Evolutionary conservation across 2,113 vertebrate genomes (phyloP), one percentile per base, ranked within the genome.

Genomic region (Climacteris rufus): DNA sequence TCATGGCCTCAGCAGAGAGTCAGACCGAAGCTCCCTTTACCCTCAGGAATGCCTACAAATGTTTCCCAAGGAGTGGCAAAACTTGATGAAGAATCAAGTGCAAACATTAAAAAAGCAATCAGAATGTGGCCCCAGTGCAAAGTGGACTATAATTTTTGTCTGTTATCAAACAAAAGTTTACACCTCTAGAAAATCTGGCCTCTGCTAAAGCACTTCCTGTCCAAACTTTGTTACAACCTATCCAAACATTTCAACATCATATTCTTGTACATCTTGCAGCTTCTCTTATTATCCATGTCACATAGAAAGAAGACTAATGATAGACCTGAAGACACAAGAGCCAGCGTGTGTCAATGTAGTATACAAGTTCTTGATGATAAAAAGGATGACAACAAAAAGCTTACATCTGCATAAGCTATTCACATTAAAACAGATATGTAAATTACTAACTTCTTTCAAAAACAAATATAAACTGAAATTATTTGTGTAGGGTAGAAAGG

Each of bases 251-350:
- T 47, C 11, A 66, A 7, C 35, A 89, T 85, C 69, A 52, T 45
- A 69, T 87, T 65, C 63, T 59, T 35, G 21, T 63, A 45, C 20
- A 39, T 49, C 70, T 86, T 78, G 25, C 15, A 89, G 60, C 57
- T 97, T 95, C 56, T 94, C 16, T 85, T 94, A 72, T 65, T 96
- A 83, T 31, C 30, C 30, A 50, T 59, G 88, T 90, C 72, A 83
- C 37, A 63, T 14, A 81, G 65, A 96, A 78, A 6, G 33, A 96
- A 94, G 83, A 54, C 28, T 56, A 56, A 77, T 31, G 20, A 44
- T 59, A 66, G 72, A 25, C 52, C 39, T 77, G 50, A 78, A 86
- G 94, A 80, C 50, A 77, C 59, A 91, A 83, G 28, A 94, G 13
- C 49, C 7, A 53, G 23, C 2, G 5, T 60, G 57, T 11, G 11